These are phyloP conservation scores for Pseudomyrmex pallidus DNA, from an alignment of 1,140 invertebrate genomes.

Conservation along the genomic window DNA sequence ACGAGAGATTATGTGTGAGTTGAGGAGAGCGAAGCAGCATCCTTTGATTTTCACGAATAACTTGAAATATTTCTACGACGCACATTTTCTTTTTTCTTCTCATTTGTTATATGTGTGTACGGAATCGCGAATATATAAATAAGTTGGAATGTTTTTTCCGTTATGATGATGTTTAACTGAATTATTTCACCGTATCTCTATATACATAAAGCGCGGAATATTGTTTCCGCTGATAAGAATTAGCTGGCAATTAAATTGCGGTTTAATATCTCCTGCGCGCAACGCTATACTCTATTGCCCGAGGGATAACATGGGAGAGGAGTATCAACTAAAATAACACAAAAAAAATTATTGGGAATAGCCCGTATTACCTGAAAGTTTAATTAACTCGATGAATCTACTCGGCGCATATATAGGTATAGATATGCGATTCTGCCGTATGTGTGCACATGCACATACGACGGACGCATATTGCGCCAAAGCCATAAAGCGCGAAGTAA, in stretches of 20 bases:
- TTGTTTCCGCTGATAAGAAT: slow-evolving; percentile 49
- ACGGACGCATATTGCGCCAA: slow-evolving; percentile 48
- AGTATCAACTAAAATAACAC: slow-evolving; percentile 32
- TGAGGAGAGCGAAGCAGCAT: neutral
- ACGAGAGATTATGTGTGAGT: slow-evolving; percentile 1
- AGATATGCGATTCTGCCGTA: slow-evolving; percentile 50
- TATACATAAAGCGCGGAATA: slow-evolving; percentile 5
- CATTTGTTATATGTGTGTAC: neutral
- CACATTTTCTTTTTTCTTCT: too few relatives aligned
- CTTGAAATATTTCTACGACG: neutral
- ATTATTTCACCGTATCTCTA: slow-evolving; percentile 28
- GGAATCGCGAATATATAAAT: slow-evolving; percentile 11
- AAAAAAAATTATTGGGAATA: slow-evolving; percentile 46
- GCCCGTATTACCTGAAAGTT: slow-evolving; percentile 69
- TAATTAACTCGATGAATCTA: slow-evolving; percentile 75
- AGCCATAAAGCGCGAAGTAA: slow-evolving; percentile 55
- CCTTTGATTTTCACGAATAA: too few relatives aligned
- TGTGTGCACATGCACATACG: neutral
- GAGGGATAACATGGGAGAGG: slow-evolving; percentile 4
- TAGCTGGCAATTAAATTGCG: slow-evolving; percentile 55
- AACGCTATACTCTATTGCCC: slow-evolving; percentile 19
- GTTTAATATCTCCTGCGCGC: slow-evolving; percentile 31
- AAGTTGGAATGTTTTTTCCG: neutral
- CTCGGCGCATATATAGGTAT: neutral
- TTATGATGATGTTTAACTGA: neutral